A percentile compares a stretch with the other conserved stretches of the same genome.
These are phyloP conservation scores for Artemisiospiza belli DNA, from an alignment of 2,113 vertebrate genomes.

Conservation along the genomic window DNA sequence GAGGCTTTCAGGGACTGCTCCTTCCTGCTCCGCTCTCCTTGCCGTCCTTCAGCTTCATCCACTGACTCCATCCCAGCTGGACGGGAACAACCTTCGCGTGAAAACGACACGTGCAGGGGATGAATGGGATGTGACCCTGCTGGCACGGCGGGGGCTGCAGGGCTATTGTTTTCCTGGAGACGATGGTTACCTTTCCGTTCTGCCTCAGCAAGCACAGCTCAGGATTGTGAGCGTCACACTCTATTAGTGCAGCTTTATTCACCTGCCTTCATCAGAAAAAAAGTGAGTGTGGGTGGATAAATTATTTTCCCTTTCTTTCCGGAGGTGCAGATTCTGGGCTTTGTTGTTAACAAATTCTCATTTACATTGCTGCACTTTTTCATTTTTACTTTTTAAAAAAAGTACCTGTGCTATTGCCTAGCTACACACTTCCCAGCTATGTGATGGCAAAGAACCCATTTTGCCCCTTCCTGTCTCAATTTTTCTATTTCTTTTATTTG, in stretches of 20 bases:
- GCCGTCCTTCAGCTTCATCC: slow-evolving; percentile 60
- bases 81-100: slow-evolving; percentile 63
- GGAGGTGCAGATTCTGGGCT: slow-evolving; percentile 71
- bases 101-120: not conserved
- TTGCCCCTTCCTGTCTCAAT: not conserved
- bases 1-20: slow-evolving; percentile 64
- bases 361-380: slow-evolving; percentile 71
- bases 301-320: slow-evolving; percentile 78
- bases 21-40: slow-evolving; percentile 43
- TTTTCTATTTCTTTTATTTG: not conserved
- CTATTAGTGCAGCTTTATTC: slow-evolving; percentile 73
- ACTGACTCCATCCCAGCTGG: slow-evolving; percentile 68
- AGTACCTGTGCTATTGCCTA: slow-evolving; percentile 12
- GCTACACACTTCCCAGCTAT: not conserved
- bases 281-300: slow-evolving; percentile 76
- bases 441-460: not conserved
- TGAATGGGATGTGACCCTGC: not conserved
- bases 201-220: slow-evolving; percentile 58
- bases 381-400: slow-evolving; percentile 48
- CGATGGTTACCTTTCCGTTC: slow-evolving; percentile 42
- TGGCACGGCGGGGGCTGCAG: not conserved
- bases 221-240: slow-evolving; percentile 68
- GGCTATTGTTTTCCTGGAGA: slow-evolving; percentile 30
- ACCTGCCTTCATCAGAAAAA: slow-evolving; percentile 78
- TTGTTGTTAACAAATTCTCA: slow-evolving; percentile 74